Percentiles rank a stretch among this genome's conserved stretches.
Evolutionary conservation across 64 coral and sea anemone species (phyloP).

Genomic region (Pachyseris speciosa): DNA sequence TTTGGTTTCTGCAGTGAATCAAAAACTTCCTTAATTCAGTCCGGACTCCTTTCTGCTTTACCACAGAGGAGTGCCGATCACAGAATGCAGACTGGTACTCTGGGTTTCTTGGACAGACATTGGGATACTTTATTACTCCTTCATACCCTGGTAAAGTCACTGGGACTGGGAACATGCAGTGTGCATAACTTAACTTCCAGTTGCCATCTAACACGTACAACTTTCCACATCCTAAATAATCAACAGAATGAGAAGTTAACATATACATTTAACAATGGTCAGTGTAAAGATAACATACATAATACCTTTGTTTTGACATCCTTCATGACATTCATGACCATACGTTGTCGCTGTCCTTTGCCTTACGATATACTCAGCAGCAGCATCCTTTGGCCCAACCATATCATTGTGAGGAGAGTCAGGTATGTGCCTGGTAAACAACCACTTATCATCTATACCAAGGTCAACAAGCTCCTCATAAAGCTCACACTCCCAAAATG

Average conservation of each 20-base stretch:
- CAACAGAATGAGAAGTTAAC: background rate
- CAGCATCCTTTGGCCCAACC: conserved; percentile 43
- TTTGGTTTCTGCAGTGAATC: conserved; percentile 30
- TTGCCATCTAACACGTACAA: conserved; percentile 65
- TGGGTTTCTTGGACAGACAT: conserved; percentile 38
- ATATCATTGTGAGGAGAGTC: background rate
- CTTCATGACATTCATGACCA: conserved; percentile 37
- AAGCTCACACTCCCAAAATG: conserved; percentile 57
- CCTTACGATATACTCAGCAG: conserved; percentile 38
- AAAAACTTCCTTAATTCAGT: conserved; percentile 26
- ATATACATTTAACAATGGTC: background rate
- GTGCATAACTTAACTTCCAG: conserved; percentile 68
- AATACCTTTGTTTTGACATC: conserved; percentile 50
- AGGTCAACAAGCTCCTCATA: conserved; percentile 22
- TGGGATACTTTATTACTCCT: conserved; percentile 37
- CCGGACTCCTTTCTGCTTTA: conserved; percentile 33
- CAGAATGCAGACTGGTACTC: conserved; percentile 52
- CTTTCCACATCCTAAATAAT: conserved; percentile 55
- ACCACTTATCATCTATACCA: conserved; percentile 26
- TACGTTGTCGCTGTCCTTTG: background rate
- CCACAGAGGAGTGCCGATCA: background rate
- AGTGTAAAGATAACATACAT: no score
- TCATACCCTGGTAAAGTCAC: conserved; percentile 24
- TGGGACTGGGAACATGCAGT: conserved; percentile 66
- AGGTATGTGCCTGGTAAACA: conserved; percentile 25